Evolutionary conservation across 1,140 invertebrate genomes (phyloP).

Genomic region (Tetranychus urticae): DNA sequence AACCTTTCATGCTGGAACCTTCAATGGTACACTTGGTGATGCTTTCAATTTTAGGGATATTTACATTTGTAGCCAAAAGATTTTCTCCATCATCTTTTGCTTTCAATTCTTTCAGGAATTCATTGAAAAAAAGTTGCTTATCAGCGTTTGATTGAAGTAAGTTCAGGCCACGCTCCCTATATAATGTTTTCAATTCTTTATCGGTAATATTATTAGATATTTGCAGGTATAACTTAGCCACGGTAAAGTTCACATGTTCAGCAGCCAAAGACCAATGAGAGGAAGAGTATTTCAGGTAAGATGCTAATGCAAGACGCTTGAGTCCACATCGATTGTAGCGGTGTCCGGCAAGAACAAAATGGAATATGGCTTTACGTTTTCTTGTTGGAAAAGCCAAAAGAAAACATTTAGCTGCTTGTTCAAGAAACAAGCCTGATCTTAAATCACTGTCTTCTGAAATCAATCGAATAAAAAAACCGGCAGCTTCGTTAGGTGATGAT

Average conservation of each 20-base stretch:
- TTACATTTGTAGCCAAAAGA: not conserved
- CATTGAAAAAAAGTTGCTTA: conserved; percentile 5
- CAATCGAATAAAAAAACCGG: conserved; percentile 75
- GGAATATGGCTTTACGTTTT: conserved; percentile 86
- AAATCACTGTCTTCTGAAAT: conserved; percentile 81
- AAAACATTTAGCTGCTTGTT: conserved; percentile 86
- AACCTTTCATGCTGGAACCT: not conserved
- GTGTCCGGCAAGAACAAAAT: conserved; percentile 81
- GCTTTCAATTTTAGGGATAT: not conserved
- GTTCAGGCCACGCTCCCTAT: not conserved
- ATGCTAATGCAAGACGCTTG: conserved; percentile 61
- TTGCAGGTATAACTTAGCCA: conserved; percentile 1
- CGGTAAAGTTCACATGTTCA: conserved; percentile 8
- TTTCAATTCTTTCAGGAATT: conserved; percentile 8
- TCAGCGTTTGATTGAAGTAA: not conserved
- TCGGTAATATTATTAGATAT: not conserved
- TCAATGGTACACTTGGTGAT: not conserved
- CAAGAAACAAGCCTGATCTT: conserved; percentile 51
- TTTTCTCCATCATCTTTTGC: not conserved
- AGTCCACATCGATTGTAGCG: conserved; percentile 69
- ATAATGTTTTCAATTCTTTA: not conserved
- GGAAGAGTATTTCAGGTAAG: conserved; percentile 29
- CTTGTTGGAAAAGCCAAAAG: conserved; percentile 42
- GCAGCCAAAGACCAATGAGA: conserved; percentile 4
- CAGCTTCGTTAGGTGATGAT: conserved; percentile 53